These are phyloP conservation scores for Drosophila rhopaloa DNA, from an alignment of 1,140 invertebrate genomes.

Conservation along the genomic window DNA sequence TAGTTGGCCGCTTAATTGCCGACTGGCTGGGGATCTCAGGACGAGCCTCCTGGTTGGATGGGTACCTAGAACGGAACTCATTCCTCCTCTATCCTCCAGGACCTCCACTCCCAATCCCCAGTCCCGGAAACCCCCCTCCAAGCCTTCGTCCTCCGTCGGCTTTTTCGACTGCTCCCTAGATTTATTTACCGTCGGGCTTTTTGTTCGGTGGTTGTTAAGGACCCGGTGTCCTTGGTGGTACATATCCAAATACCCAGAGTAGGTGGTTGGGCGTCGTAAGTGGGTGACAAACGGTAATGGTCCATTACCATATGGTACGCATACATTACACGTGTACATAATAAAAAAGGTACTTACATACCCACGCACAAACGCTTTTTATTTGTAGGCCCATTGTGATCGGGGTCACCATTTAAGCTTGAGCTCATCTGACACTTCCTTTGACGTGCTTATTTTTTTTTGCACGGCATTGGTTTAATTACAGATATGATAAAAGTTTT, in stretches of 20 bases:
- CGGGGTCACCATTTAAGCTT: constrained; percentile 33
- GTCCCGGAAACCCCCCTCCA: background rate
- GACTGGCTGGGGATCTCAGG: constrained; percentile 45
- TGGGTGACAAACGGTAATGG: constrained; percentile 55
- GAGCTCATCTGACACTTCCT: constrained; percentile 15
- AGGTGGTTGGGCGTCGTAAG: constrained; percentile 27
- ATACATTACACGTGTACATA: constrained; percentile 55
- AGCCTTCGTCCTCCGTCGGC: constrained; percentile 46
- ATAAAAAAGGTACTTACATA: constrained; percentile 45
- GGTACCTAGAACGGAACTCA: constrained; percentile 22
- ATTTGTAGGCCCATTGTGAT: constrained; percentile 33
- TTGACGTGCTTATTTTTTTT: background rate
- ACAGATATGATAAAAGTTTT: background rate
- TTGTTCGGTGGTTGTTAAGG: constrained; percentile 56
- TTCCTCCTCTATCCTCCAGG: constrained; percentile 1
- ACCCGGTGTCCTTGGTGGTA: constrained; percentile 54
- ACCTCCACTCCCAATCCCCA: background rate
- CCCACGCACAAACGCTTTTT: constrained; percentile 14
- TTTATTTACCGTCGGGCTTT: constrained; percentile 58
- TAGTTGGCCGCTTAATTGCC: constrained; percentile 67
- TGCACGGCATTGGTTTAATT: background rate
- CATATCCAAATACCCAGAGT: constrained; percentile 17
- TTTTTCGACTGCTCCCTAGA: constrained; percentile 20
- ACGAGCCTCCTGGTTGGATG: constrained; percentile 71
- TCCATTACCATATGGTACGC: constrained; percentile 54